Percentiles rank a stretch among this genome's conserved stretches.
Evolutionary conservation across 2,797 vertebrate species (phyloP).

Genomic region (Psittacula echo): DNA sequence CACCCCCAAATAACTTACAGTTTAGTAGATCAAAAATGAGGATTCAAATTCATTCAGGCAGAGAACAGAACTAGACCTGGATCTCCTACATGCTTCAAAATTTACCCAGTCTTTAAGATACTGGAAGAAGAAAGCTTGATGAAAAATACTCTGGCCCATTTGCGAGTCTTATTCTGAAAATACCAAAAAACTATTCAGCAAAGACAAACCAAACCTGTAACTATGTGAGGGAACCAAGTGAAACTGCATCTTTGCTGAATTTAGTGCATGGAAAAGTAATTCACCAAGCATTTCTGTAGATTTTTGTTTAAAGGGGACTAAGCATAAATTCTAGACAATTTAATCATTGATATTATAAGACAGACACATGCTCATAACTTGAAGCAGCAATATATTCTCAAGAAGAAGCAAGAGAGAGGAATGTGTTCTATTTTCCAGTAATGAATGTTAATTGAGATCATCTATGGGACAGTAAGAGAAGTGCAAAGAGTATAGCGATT

Average conservation of each 20-base stretch:
- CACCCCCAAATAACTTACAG: neutral
- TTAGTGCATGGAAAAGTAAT: neutral
- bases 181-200: neutral
- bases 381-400: neutral
- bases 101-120: neutral
- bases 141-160: neutral
- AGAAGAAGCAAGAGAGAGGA: neutral
- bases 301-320: neutral
- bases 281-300: neutral
- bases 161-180: neutral
- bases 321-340: neutral
- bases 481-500: neutral
- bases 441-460: neutral
- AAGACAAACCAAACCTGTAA: neutral
- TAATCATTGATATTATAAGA: neutral
- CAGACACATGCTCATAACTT: neutral
- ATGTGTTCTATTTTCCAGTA: neutral
- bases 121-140: neutral
- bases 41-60: neutral
- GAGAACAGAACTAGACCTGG: neutral
- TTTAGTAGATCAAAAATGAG: neutral
- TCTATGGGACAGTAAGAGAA: neutral
- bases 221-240: neutral
- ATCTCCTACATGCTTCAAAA: neutral
- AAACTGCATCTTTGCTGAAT: neutral